These are phyloP conservation scores for Ciconia stormi DNA, from an alignment of 2,113 vertebrate genomes.

Conservation along the genomic window DNA sequence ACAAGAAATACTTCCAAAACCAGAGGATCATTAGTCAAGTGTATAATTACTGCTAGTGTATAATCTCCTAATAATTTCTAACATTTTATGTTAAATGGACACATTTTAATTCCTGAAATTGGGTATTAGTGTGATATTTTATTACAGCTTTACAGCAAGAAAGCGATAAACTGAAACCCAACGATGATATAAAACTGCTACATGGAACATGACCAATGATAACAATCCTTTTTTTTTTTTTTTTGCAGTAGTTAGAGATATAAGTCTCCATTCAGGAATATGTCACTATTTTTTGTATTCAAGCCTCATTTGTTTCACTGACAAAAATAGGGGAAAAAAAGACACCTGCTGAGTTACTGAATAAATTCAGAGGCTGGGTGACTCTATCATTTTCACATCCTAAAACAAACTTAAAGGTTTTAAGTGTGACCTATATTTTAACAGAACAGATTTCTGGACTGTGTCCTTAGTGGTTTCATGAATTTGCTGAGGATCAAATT, in stretches of 20 bases:
- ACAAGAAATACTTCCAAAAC: neutral
- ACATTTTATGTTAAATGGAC: neutral
- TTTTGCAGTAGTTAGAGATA: neutral
- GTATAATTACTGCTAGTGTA: neutral
- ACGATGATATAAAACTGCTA: neutral
- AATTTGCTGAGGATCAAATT: neutral
- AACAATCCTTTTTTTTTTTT: neutral
- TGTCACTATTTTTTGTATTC: neutral
- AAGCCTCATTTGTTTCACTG: neutral
- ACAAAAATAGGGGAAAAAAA: neutral
- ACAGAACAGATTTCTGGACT: neutral
- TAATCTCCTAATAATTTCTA: neutral
- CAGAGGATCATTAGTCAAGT: neutral
- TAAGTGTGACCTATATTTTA: neutral
- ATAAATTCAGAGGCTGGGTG: neutral
- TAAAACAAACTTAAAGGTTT: neutral
- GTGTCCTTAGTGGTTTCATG: neutral
- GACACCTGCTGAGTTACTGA: neutral
- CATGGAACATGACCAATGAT: neutral
- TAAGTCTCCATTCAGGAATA: neutral
- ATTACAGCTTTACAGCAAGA: neutral
- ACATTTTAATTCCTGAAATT: neutral
- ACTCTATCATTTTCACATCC: neutral
- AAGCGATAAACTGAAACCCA: neutral
- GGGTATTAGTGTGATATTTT: neutral